phyloP scores from a whole-genome alignment of 2,797 vertebrate genomes.

The Pseudochirops corinnae region DNA sequence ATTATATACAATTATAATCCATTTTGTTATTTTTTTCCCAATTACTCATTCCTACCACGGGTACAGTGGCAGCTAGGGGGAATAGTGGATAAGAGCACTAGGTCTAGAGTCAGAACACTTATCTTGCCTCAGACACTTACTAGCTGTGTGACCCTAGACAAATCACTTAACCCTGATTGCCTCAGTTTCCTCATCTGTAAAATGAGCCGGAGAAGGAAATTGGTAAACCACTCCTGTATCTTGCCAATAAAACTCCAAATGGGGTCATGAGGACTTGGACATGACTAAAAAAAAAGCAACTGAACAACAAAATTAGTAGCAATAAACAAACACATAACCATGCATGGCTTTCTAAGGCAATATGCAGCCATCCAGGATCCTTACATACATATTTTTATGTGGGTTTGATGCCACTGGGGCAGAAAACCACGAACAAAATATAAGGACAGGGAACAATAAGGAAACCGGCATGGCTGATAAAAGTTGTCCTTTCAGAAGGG shows the following conservation, averaged over 20 bases:
- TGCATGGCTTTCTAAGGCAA: too few relatives aligned
- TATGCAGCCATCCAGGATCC: neutral
- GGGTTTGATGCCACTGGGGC: neutral
- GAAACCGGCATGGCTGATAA: neutral
- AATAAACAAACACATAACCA: too few relatives aligned
- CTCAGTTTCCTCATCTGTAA: neutral
- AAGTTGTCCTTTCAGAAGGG: neutral
- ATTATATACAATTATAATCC: neutral
- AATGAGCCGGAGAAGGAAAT: neutral
- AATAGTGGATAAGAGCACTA: neutral
- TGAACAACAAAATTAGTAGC: neutral
- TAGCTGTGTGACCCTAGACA: neutral
- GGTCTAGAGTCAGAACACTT: neutral
- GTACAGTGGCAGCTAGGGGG: neutral
- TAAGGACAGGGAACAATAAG: neutral
- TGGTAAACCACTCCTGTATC: neutral
- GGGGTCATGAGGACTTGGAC: neutral
- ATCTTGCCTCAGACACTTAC: neutral
- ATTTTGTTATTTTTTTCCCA: neutral
- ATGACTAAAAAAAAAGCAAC: neutral
- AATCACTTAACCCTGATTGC: neutral
- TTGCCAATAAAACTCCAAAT: neutral
- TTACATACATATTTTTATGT: neutral
- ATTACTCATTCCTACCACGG: neutral
- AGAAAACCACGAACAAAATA: neutral